phyloP scores from a whole-genome alignment of 2,888 invertebrate genomes.

The Meloe dianella region DNA sequence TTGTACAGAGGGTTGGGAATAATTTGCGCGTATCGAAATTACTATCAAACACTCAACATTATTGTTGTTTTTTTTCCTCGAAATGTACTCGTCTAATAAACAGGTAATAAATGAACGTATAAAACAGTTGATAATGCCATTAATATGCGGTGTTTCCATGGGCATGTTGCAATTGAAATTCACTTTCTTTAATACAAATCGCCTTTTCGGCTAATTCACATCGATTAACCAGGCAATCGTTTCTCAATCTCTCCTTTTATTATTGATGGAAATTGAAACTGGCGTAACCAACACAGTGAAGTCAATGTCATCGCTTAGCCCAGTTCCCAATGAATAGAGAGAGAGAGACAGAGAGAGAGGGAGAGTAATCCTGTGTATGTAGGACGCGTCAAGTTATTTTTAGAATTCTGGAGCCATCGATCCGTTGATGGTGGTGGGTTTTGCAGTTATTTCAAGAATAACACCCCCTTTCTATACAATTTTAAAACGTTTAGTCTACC shows the following conservation, averaged over 20 bases:
- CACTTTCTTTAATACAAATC: too few relatives aligned
- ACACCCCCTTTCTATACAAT: constrained; percentile 27
- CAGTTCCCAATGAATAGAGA: constrained; percentile 48
- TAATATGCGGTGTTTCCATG: too few relatives aligned
- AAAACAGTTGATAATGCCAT: background rate
- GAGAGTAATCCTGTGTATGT: constrained; percentile 46
- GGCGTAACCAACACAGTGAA: constrained; percentile 28
- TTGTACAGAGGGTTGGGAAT: background rate
- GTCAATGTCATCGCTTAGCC: constrained; percentile 54
- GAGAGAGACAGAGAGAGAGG: background rate
- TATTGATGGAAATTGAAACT: constrained; percentile 13
- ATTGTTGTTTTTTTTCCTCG: background rate
- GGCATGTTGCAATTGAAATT: too few relatives aligned
- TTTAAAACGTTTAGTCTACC: background rate
- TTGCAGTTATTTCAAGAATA: constrained; percentile 58
- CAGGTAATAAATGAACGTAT: background rate
- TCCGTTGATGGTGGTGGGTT: constrained; percentile 51
- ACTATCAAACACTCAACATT: constrained; percentile 2
- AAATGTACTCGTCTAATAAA: too few relatives aligned
- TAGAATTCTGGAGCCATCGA: constrained; percentile 57
- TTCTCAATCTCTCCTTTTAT: background rate
- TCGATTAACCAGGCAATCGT: too few relatives aligned
- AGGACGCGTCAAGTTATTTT: constrained; percentile 57
- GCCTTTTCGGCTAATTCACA: too few relatives aligned
- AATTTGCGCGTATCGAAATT: background rate